Conservation (phyloP, 2,113 vertebrate species). For the Osmerus mordax region DNA sequence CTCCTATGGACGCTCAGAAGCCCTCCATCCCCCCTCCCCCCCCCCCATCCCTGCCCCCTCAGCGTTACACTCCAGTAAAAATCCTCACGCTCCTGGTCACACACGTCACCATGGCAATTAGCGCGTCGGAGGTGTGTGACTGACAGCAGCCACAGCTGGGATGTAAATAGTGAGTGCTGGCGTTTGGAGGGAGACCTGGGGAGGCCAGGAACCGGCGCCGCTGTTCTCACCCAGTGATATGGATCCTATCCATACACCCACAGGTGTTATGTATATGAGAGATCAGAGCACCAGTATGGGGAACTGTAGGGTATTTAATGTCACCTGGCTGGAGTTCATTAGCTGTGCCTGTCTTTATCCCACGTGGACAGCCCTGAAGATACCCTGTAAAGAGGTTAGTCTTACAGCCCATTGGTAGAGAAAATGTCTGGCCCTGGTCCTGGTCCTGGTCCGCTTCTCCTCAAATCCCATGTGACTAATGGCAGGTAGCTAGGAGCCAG, state of each 20-base stretch:
- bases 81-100: conserved; percentile 41
- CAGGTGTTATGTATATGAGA: not conserved
- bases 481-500: conserved; percentile 40
- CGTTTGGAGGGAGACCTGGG: conserved; percentile 9
- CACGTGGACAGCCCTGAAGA: not conserved
- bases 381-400: too few relatives aligned
- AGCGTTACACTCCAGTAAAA: conserved; percentile 43
- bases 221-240: not conserved
- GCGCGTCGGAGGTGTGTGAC: conserved; percentile 41
- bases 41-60: not conserved
- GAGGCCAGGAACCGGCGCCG: not conserved
- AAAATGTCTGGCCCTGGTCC: too few relatives aligned
- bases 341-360: not conserved
- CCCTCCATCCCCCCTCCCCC: conserved; percentile 14
- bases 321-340: not conserved
- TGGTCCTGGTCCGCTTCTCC: not conserved
- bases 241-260: not conserved
- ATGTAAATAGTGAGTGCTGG: conserved; percentile 24
- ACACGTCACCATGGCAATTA: conserved; percentile 59
- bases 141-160: conserved; percentile 61
- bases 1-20: conserved; percentile 16
- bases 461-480: conserved; percentile 41
- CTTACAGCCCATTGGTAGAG: too few relatives aligned
- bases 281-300: too few relatives aligned
- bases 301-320: too few relatives aligned